These are phyloP conservation scores for Platycnemis pennipes DNA, from an alignment of 2,888 invertebrate species.

Conservation along the genomic window DNA sequence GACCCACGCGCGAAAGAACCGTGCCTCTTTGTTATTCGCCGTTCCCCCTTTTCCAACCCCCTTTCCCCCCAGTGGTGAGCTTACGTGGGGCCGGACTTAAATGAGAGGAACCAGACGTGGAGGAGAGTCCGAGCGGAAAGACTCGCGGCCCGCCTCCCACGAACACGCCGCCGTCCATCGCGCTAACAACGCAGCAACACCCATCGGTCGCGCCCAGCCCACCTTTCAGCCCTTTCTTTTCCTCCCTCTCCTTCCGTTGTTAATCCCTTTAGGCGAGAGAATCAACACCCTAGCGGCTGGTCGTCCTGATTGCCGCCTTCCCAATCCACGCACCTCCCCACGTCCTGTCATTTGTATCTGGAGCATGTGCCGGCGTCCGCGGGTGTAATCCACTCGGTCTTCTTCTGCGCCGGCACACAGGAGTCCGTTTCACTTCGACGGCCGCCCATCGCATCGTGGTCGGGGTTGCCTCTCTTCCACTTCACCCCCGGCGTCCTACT, in stretches of 20 bases:
- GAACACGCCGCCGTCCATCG: not conserved
- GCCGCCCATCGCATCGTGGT: not conserved
- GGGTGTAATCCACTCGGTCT: not conserved
- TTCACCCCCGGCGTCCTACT: not conserved
- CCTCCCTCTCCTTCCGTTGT: not conserved
- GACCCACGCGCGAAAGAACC: not conserved
- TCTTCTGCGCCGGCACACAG: not conserved
- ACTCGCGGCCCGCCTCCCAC: not conserved
- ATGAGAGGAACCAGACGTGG: not conserved
- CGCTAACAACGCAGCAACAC: not conserved
- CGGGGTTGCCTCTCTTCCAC: not conserved
- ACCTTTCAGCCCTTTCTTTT: not conserved
- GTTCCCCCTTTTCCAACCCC: not conserved
- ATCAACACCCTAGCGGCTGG: conserved; percentile 3
- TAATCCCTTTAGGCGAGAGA: not conserved
- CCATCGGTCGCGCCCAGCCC: not conserved
- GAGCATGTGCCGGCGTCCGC: not conserved
- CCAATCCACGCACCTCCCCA: not conserved
- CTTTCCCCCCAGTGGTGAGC: not conserved
- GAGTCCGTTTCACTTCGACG: not conserved
- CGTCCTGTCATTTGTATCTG: not conserved
- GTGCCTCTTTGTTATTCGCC: not conserved
- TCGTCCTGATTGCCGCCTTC: conserved; percentile 37
- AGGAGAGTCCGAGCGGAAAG: not conserved
- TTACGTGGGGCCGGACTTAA: not conserved